Evolutionary conservation across 2,113 vertebrate species (phyloP).

Genomic region (Leucoraja erinaceus): DNA sequence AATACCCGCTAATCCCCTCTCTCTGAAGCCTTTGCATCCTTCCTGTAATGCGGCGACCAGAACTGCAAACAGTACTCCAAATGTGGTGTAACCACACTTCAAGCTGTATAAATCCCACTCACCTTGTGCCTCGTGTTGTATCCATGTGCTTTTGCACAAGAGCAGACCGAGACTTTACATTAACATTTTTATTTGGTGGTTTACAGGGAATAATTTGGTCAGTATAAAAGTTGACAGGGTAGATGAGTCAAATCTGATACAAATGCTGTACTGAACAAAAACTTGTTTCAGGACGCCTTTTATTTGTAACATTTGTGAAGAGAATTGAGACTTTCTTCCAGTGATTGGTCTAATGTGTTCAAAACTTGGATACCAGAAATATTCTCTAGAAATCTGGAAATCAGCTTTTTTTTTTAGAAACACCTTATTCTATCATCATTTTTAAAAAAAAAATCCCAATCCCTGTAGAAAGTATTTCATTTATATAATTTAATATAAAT

Average conservation of each 20-base stretch:
- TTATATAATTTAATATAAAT: neutral
- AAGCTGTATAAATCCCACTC: neutral
- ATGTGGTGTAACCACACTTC: neutral
- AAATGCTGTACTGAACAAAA: neutral
- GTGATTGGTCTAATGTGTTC: neutral
- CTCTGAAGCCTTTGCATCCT: too few relatives aligned
- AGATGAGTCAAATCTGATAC: neutral
- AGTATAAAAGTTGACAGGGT: neutral
- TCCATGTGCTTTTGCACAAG: neutral
- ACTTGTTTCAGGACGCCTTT: neutral
- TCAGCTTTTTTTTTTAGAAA: neutral
- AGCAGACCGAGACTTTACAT: neutral
- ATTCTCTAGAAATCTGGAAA: neutral
- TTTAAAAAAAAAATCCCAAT: too few relatives aligned
- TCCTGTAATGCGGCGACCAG: too few relatives aligned
- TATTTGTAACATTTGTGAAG: neutral
- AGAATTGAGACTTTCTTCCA: neutral
- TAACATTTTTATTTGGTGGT: neutral
- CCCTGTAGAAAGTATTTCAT: neutral
- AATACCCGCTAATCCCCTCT: too few relatives aligned
- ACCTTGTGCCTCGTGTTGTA: neutral
- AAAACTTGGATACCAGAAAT: neutral
- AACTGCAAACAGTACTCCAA: too few relatives aligned
- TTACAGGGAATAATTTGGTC: neutral
- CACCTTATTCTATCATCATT: neutral